Percentiles rank a stretch among this genome's conserved stretches.
These are phyloP conservation scores for Onthophagus sagittarius DNA, from an alignment of 2,888 invertebrate species.

Conservation along the genomic window DNA sequence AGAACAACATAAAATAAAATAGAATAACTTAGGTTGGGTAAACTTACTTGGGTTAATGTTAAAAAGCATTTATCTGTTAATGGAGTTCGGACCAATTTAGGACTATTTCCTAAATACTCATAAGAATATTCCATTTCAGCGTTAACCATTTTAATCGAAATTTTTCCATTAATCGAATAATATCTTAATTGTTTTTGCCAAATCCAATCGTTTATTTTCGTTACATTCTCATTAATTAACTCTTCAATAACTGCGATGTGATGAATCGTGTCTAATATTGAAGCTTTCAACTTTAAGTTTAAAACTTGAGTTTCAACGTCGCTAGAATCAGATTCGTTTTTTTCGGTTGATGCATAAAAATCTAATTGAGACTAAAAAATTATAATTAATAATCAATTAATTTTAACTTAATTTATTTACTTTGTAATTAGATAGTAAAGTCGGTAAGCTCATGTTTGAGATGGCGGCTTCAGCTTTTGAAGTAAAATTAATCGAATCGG, in stretches of 20 bases:
- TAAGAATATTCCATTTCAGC: constrained; percentile 94
- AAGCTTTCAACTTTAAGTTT: constrained; percentile 82
- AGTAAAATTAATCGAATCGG: constrained; percentile 82
- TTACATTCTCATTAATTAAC: constrained; percentile 67
- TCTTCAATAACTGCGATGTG: constrained; percentile 78
- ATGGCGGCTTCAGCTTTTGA: constrained; percentile 80
- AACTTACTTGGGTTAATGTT: constrained; percentile 92
- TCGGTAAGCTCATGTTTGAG: constrained; percentile 57
- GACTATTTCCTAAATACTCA: constrained; percentile 96
- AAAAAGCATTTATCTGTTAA: constrained; percentile 97
- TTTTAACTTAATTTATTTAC: constrained; percentile 40
- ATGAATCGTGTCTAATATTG: constrained; percentile 92
- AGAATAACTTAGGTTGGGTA: no score
- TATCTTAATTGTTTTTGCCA: constrained; percentile 94
- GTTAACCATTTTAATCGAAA: constrained; percentile 84
- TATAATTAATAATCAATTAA: constrained; percentile 30
- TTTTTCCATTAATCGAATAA: constrained; percentile 49
- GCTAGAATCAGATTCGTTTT: constrained; percentile 32
- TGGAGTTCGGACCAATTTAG: constrained; percentile 92
- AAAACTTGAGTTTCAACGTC: constrained; percentile 38
- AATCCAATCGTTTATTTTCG: constrained; percentile 73
- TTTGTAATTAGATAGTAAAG: constrained; percentile 51
- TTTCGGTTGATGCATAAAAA: constrained; percentile 50
- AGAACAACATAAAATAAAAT: no score
- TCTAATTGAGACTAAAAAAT: constrained; percentile 48